Base-by-base conservation (phyloP, 2,113 vertebrate species). In the Hippocampus mohnikei region DNA sequence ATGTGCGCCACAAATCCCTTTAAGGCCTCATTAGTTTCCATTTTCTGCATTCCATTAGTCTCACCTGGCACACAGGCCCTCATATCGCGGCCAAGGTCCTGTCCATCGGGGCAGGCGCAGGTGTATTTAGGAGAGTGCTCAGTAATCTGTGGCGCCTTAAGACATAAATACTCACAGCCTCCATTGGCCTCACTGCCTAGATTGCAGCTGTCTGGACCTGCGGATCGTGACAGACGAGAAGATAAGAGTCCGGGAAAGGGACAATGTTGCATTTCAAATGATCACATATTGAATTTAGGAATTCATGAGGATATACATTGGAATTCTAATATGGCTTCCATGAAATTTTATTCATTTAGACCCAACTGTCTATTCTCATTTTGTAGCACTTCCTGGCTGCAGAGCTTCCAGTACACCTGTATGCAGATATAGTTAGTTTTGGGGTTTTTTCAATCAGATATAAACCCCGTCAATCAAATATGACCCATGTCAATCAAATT, bases 101-200 rank as follows among this genome's bases (percentile, higher is more conserved):
- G 94, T 0, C 94, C 92, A 62, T 97, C 94, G 8, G 97, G 95
- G 88, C 97, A 99, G 84, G 95, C 95, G 76, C 97, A 99, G 0
- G 96, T 98, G 78, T 96, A 98, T 84, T 95, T 97, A 69, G 95
- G 95, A 6, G 96, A 98, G 70, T 95, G 95, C 69, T 93, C 90
- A 0, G 94, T 95, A 87, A 94, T 94, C 87, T 97, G 95, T n/a
- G 97, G 96, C 68, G 96, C 97, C 72, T 96, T 95, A 42, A 99
- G 95, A 89, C 97, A 99, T 89, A 99, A 84, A 80, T 98, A 98
- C 75, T 96, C 94, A 55, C 97, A 99, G 80, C 96, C 96, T 21
- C 97, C 96, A 0, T 97, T 96, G 62, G 93, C 93, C 61, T 94
- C 90, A 9, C 91, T 89, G 15, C 93, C 94, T 81, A 94, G 91